A percentile compares a stretch with the other conserved stretches of the same genome.
Evolutionary conservation across 2,888 invertebrate genomes (phyloP).

Genomic region (Megalurothrips usitatus): DNA sequence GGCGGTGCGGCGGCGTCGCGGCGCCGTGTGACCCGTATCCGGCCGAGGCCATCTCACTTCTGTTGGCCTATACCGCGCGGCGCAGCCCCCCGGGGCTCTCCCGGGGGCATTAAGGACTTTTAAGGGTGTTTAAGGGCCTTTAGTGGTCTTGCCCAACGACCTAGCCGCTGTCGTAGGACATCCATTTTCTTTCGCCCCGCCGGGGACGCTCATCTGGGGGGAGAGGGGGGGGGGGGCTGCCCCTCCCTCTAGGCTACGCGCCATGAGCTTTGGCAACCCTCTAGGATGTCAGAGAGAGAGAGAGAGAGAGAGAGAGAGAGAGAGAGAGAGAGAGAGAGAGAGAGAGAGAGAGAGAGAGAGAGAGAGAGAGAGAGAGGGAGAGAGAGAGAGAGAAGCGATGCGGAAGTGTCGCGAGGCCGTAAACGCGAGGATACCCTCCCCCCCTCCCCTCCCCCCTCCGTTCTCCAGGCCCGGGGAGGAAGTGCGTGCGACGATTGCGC

Average conservation of each 20-base stretch:
- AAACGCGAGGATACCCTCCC: too few relatives aligned
- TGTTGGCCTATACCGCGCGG: constrained; percentile 5
- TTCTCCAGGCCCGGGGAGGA: too few relatives aligned
- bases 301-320: too few relatives aligned
- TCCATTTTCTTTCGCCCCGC: neutral
- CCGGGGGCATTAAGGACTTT: constrained; percentile 12
- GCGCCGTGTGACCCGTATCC: constrained; percentile 3
- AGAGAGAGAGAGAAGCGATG: too few relatives aligned
- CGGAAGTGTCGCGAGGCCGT: too few relatives aligned
- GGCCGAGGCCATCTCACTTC: neutral
- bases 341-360: too few relatives aligned
- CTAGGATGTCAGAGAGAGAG: too few relatives aligned
- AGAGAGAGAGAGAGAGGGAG: too few relatives aligned
- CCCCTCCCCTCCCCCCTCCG: too few relatives aligned
- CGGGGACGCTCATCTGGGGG: neutral
- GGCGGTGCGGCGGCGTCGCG: neutral
- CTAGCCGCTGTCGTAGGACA: constrained; percentile 12
- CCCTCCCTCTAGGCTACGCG: neutral
- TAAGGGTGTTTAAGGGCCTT: constrained; percentile 26
- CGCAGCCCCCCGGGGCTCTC: neutral
- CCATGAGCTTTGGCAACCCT: too few relatives aligned
- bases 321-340: too few relatives aligned
- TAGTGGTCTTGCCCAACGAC: constrained; percentile 24
- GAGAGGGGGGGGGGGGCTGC: neutral
- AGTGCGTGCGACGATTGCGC: too few relatives aligned